phyloP scores from a whole-genome alignment of 2,797 vertebrate species.

The Cossypha polioptera region DNA sequence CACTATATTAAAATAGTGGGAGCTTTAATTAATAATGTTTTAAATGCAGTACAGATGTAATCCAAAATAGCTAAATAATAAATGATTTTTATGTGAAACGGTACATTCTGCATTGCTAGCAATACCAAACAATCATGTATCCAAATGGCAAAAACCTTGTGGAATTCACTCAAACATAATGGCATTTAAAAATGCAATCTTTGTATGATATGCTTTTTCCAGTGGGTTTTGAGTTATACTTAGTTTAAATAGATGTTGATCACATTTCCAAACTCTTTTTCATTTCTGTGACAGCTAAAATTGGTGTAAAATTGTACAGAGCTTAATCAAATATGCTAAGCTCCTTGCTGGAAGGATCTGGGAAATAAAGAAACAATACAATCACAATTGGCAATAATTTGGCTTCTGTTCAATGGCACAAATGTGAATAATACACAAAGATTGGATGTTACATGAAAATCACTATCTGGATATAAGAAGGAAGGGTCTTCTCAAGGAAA shows the following conservation, averaged over 20 bases:
- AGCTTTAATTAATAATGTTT: neutral
- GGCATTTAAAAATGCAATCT: neutral
- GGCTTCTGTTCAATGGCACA: neutral
- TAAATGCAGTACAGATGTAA: neutral
- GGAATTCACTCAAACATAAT: neutral
- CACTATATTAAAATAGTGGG: neutral
- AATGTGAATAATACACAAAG: neutral
- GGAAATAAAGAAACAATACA: neutral
- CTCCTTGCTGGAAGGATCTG: neutral
- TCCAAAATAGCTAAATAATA: neutral
- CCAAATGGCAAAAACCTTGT: neutral
- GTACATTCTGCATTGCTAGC: neutral
- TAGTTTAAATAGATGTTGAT: neutral
- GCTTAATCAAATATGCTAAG: neutral
- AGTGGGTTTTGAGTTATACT: neutral
- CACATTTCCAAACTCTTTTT: neutral
- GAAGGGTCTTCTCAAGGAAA: neutral
- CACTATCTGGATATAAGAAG: neutral
- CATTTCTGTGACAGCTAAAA: neutral
- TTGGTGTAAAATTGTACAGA: neutral
- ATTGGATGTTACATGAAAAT: neutral
- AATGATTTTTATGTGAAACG: neutral
- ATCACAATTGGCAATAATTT: neutral
- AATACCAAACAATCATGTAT: neutral
- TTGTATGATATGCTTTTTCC: neutral